Conservation (phyloP, 2,888 invertebrate species). For the Epirrhoe tristata region DNA sequence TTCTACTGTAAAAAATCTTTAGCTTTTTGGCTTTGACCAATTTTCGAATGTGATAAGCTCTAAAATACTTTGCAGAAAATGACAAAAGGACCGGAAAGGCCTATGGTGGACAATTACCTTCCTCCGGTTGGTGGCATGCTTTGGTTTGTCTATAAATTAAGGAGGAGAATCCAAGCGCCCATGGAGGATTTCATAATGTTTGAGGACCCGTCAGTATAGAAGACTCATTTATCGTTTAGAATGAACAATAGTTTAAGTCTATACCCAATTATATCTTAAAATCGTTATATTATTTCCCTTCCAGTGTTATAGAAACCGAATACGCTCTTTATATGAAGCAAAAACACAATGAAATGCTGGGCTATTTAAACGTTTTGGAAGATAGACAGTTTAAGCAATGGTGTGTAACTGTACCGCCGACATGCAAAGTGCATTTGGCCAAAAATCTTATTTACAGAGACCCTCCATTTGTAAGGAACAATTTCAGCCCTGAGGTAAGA, state of each 20-base stretch:
- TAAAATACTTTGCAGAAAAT: constrained; percentile 62
- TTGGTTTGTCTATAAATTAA: constrained; percentile 89
- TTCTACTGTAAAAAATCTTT: no score
- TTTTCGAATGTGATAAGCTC: constrained; percentile 1
- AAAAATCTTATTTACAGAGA: constrained; percentile 86
- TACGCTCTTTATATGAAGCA: constrained; percentile 80
- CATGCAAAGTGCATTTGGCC: constrained; percentile 86
- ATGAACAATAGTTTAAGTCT: not conserved
- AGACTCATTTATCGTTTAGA: not conserved
- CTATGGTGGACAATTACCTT: constrained; percentile 87
- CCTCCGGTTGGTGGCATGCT: constrained; percentile 92
- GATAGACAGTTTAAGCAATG: constrained; percentile 88
- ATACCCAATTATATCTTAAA: not conserved
- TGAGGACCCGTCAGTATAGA: constrained; percentile 86
- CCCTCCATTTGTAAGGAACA: constrained; percentile 85
- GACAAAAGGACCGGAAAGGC: constrained; percentile 74
- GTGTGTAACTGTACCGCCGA: constrained; percentile 87
- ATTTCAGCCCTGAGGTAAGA: constrained; percentile 87
- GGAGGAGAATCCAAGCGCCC: constrained; percentile 84
- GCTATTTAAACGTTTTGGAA: constrained; percentile 87
- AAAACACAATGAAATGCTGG: constrained; percentile 88
- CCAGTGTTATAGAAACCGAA: constrained; percentile 85
- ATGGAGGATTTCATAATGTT: constrained; percentile 87
- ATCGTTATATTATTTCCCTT: constrained; percentile 7
- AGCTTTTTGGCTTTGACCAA: not conserved